These are phyloP conservation scores for Adrianichthys oophorus DNA, from an alignment of 2,797 vertebrate species.

Conservation along the genomic window DNA sequence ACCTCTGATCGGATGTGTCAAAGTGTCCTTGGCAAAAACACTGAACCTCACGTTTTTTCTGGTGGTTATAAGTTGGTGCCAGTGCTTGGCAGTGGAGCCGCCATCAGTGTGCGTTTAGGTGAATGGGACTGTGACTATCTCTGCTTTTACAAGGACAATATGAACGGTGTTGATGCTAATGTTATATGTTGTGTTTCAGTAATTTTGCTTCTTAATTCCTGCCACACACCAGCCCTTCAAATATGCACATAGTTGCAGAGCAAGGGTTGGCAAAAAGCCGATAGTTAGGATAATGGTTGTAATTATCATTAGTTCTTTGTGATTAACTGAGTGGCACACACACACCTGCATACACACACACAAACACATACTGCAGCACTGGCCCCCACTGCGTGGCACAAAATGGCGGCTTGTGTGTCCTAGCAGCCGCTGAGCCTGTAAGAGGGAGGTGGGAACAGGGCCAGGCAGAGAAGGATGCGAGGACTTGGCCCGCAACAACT, in stretches of 20 bases:
- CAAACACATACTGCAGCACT: constrained; percentile 28
- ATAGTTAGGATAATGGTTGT: constrained; percentile 57
- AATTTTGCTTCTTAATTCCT: constrained; percentile 13
- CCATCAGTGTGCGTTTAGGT: no score
- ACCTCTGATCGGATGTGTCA: no score
- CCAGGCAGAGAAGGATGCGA: constrained; percentile 61
- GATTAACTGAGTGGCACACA: constrained; percentile 61
- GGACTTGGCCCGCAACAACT: constrained; percentile 53
- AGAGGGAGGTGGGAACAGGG: constrained; percentile 63
- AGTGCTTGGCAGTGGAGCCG: no score
- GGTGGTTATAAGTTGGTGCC: no score
- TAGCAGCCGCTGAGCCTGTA: constrained; percentile 50
- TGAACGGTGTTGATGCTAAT: constrained; percentile 16
- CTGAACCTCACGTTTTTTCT: no score
- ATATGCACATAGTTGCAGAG: constrained; percentile 25
- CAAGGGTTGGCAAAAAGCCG: constrained; percentile 32
- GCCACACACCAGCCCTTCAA: constrained; percentile 10
- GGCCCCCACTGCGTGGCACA: constrained; percentile 63
- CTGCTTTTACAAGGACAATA: constrained; percentile 3
- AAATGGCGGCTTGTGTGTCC: constrained; percentile 66
- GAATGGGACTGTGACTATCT: background rate
- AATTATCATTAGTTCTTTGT: constrained; percentile 69
- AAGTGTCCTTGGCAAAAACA: no score
- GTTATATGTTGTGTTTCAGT: constrained; percentile 12
- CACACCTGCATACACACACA: constrained; percentile 10